Evolutionary conservation across 2,888 invertebrate genomes (phyloP), one percentile per base, ranked within the genome.

Genomic region (Watsonalla cultraria): DNA sequence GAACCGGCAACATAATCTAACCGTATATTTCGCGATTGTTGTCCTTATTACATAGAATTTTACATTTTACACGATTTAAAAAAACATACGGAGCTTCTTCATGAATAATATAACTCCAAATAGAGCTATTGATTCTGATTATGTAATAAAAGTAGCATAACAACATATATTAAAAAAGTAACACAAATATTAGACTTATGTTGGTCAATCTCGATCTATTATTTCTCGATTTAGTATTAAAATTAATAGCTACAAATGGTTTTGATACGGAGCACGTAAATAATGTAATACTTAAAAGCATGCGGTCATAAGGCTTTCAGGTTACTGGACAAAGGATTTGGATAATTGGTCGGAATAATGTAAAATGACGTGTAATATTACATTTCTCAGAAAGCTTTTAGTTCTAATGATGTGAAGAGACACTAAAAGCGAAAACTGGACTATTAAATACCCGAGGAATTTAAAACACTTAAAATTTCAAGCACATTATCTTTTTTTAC

Each of bases 401-500:
- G 56, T 42, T 46, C 46, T 54, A 34, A 54, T 46, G 45, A 51
- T 46, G 49, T 50, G 46, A 45, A 49, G 52, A 24, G 37, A 37
- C 49, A 39, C 37, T 11, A 49, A 46, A 49, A 56, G 48, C 54
- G 51, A 54, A 54, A 54, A 54, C 50, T 51, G 34, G 61, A 62
- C 61, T 49, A 58, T 62, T 57, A 56, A 54, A 55, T 62, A 59
- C 57, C 61, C 54, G 56, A 57, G 58, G 60, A 57, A 55, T 57
- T 54, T 52, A 59, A 59, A 68, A 72, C 78, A 80, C 80, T 84
- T 78, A 80, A 77, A 77, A 72, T 79, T 77, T 74, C 67, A 76
- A 72, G 67, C 64, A 68, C 67, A 74, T 78, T 84, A 86, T 83
- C 84, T 70, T 75, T 77, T 69, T 64, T 74, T 68, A 76, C 77